Evolutionary conservation across 2,797 vertebrate genomes (phyloP), one percentile per base, ranked within the genome.

Genomic region (Cyclura pinguis): DNA sequence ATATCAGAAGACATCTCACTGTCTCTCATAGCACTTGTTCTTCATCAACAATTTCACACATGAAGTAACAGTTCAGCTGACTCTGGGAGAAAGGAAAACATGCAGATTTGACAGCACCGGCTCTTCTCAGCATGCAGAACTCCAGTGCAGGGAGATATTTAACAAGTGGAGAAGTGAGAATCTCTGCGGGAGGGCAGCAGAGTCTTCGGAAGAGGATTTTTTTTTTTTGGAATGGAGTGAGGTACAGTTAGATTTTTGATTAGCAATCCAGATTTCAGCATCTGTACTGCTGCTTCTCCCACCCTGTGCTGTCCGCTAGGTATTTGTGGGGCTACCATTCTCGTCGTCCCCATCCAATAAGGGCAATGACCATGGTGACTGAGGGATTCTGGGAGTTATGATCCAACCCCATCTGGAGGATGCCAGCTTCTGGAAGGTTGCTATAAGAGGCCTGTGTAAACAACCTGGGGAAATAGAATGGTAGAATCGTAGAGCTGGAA

Each of bases 101-200:
- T 88, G 82, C 72, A 47, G 55, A 38, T 83, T 47, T 92, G 76
- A 87, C 84, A 87, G 89, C 74, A 38, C 73, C 29, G 57, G 12
- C 47, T 93, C 94, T 74, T 93, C 52, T 74, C 69, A 27, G 74
- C 86, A 92, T 89, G 84, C 85, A 83, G 88, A 89, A 73, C n/a
- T 50, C 47, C 93, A 74, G 22, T 88, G 88, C 84, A 83, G 72
- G 86, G 78, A 74, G 77, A 90, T 81, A 52, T 80, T 81, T 72
- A 59, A 47, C 77, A 90, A 80, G 52, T 47, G 18, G 67, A 50
- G 62, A 80, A 57, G 29, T 22, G 38, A 47, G 35, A 29, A 6
- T 38, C 18, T 57, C 62, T 42, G 52, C 16, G 80, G 80, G 52
- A 50, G 12, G 32, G 6, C 27, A 59, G 24, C 50, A 6, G 55